These are phyloP conservation scores for Oryzias sinensis DNA, from an alignment of 2,797 vertebrate genomes.

Conservation along the genomic window DNA sequence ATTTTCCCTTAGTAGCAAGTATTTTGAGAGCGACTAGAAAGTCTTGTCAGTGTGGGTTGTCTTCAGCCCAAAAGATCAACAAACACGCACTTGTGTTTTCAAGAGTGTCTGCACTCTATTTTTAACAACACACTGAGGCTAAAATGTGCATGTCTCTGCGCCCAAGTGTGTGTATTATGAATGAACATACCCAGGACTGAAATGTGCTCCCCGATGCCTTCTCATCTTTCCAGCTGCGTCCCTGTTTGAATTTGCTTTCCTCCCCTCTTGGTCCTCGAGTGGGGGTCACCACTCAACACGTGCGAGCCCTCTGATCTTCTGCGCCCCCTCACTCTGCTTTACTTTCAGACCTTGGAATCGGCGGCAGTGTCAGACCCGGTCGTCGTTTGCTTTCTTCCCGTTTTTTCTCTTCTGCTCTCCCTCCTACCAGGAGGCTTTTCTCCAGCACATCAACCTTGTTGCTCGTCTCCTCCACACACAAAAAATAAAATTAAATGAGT, in stretches of 20 bases:
- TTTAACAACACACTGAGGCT: slow-evolving; percentile 21
- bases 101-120: slow-evolving; percentile 22
- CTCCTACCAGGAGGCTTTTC: slow-evolving; percentile 30
- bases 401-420: slow-evolving; percentile 25
- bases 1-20: slow-evolving; percentile 38
- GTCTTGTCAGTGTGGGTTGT: slow-evolving; percentile 63
- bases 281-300: slow-evolving; percentile 43
- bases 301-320: slow-evolving; percentile 36
- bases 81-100: slow-evolving; percentile 48
- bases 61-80: slow-evolving; percentile 50
- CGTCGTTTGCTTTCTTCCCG: slow-evolving; percentile 27
- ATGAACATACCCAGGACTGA: slow-evolving; percentile 68
- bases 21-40: slow-evolving; percentile 57
- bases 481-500: not conserved
- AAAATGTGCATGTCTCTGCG: slow-evolving; percentile 12
- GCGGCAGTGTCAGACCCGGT: slow-evolving; percentile 48
- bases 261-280: slow-evolving; percentile 55
- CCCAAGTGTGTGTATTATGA: slow-evolving; percentile 7
- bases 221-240: slow-evolving; percentile 64
- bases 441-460: slow-evolving; percentile 46
- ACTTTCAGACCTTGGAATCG: slow-evolving; percentile 54
- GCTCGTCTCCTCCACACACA: slow-evolving; percentile 21
- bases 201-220: slow-evolving; percentile 61
- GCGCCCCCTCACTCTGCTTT: slow-evolving; percentile 29
- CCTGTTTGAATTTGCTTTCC: slow-evolving; percentile 36